Evolutionary conservation across 1,140 invertebrate genomes (phyloP), one percentile per base, ranked within the genome.

Genomic region (Lasioglossum baleicum): DNA sequence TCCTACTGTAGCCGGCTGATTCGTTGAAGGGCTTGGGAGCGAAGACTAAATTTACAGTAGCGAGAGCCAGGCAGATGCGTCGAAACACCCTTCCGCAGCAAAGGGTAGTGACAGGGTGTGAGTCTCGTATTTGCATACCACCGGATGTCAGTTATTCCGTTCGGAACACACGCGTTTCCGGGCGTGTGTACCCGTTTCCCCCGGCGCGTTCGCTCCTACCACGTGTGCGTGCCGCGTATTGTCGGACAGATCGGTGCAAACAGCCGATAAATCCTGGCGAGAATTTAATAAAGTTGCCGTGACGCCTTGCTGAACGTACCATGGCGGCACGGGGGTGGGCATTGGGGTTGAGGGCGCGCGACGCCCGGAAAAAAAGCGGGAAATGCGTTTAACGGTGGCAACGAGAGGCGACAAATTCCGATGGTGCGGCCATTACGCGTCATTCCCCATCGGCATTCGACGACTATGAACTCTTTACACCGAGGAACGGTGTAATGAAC

Each of bases 231-330:
- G 35, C 51, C 56, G 53, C 42, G 22, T 73, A 60, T 60, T 40
- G 64, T 75, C 66, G 66, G 70, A 66, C 74, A 17, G 83, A 85
- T 78, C 67, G 79, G 61, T 6, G 75, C 63, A 82, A 85, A 86
- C 79, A 58, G 72, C 83, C 84, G 83, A 85, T 85, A 85, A 85
- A 85, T 85, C 80, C 70, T 75, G 58, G 71, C 71, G 79, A 79
- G 83, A 85, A 85, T 86, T 86, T 86, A 86, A 86, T 86, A 86
- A 86, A 86, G 84, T 85, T 79, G 56, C 83, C 66, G 60, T 77
- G 83, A 81, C 83, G 80, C 68, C 35, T 60, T 42, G 60, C 74
- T 75, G 74, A 85, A 84, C 84, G 65, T 48, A 40, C 44, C 48
- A 48, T 48, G 44, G 11, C 44, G 10, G 44, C 44, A 13, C 44